A percentile compares a stretch with the other conserved stretches of the same genome.
Evolutionary conservation across 2,888 invertebrate species (phyloP).

Genomic region (Epistrophe eligans): DNA sequence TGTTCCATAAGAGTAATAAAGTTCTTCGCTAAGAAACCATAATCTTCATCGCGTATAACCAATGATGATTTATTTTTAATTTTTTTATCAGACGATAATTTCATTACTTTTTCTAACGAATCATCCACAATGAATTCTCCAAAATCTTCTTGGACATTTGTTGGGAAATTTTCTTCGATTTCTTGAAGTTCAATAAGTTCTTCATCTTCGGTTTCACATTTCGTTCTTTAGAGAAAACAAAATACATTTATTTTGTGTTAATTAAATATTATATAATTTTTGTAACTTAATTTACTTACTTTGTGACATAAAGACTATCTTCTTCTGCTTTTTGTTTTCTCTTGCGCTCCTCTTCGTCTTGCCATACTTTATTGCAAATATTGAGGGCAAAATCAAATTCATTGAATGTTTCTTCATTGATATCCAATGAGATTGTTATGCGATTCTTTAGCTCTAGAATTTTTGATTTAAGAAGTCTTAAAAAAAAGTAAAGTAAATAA

Average conservation of each 20-base stretch:
- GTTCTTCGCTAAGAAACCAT: slow-evolving; percentile 80
- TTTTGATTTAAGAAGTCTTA: slow-evolving; percentile 88
- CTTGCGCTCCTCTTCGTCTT: slow-evolving; percentile 88
- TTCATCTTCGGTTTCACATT: slow-evolving; percentile 88
- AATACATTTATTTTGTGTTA: not conserved
- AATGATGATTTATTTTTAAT: slow-evolving; percentile 79
- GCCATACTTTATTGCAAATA: slow-evolving; percentile 89
- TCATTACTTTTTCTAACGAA: slow-evolving; percentile 84
- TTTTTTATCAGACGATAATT: slow-evolving; percentile 79
- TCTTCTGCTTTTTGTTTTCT: slow-evolving; percentile 89
- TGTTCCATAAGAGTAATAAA: slow-evolving; percentile 81
- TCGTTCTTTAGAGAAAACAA: slow-evolving; percentile 84
- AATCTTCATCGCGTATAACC: slow-evolving; percentile 81
- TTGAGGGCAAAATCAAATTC: slow-evolving; percentile 86
- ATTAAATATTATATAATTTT: not conserved
- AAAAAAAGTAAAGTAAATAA: slow-evolving; percentile 72
- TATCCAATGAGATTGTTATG: slow-evolving; percentile 85
- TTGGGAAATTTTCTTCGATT: slow-evolving; percentile 89
- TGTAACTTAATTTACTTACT: slow-evolving; percentile 82
- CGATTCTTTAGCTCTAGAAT: slow-evolving; percentile 89
- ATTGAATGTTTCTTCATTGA: slow-evolving; percentile 84
- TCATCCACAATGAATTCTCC: slow-evolving; percentile 86
- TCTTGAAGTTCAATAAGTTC: slow-evolving; percentile 88
- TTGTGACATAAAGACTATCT: slow-evolving; percentile 90
- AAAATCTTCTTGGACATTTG: slow-evolving; percentile 88